These are phyloP conservation scores for Panthera uncia DNA, from an alignment of 2,113 vertebrate genomes.

Conservation along the genomic window DNA sequence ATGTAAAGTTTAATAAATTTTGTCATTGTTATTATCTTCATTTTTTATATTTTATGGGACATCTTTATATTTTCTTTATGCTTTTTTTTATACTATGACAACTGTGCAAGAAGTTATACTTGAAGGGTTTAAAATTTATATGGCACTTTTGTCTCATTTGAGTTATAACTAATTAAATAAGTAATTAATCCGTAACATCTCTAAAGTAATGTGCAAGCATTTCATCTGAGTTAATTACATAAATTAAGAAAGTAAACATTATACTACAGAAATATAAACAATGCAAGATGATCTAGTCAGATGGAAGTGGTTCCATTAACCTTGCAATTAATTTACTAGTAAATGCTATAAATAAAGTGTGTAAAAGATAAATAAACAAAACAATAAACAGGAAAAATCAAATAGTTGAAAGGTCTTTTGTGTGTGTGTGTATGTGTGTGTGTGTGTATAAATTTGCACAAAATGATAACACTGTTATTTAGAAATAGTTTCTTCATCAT, in stretches of 20 bases:
- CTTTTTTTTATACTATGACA: constrained; percentile 2
- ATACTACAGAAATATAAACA: constrained; percentile 61
- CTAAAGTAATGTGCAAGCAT: background rate
- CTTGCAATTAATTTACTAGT: constrained; percentile 38
- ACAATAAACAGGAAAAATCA: background rate
- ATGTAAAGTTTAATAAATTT: background rate
- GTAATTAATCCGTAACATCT: constrained; percentile 58
- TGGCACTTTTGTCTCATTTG: constrained; percentile 48
- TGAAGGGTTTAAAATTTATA: constrained; percentile 54
- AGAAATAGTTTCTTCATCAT: background rate
- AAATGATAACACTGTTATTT: background rate
- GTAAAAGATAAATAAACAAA: background rate
- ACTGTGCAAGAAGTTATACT: background rate
- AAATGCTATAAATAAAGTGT: background rate
- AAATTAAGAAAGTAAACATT: constrained; percentile 66
- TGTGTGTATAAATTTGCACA: background rate
- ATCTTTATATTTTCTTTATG: background rate
- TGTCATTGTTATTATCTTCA: background rate
- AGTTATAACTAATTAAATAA: constrained; percentile 63
- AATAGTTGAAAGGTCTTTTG: background rate
- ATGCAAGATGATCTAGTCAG: constrained; percentile 39
- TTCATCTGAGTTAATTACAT: constrained; percentile 71
- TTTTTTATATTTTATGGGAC: background rate
- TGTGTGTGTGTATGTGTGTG: background rate
- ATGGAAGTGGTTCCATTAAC: constrained; percentile 42